Evolutionary conservation across 1,140 invertebrate genomes (phyloP), one percentile per base, ranked within the genome.

Genomic region (Bradynema listronoti): DNA sequence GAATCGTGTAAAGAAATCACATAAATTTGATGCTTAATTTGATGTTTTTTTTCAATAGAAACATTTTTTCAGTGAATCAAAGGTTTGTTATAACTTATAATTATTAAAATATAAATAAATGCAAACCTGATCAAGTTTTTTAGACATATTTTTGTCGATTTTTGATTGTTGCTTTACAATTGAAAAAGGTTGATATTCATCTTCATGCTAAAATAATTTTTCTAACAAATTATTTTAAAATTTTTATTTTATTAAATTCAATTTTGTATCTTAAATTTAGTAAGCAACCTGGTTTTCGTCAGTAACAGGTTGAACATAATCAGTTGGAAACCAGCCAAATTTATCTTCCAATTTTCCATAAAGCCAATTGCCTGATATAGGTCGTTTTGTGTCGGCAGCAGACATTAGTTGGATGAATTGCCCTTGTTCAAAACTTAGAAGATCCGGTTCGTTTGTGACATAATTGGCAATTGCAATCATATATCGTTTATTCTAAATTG

Each of bases 241-340:
- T 39, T 39, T 39, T 39, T 39, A 39, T 39, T 39, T 39, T 39
- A 19, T 39, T 39, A 11, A 11, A 39, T 39, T 39, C 19, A 11
- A 11, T 39, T 19, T 11, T 39, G 11, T 11, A 11, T 39, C 11
- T 39, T 39, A 39, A 11, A 19, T 19, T 39, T 39, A 39, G 36
- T 19, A 39, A 11, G 11, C 29, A 50, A 50, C 16, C 16, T 5
- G 47, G 34, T n/a, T 4, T 5, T 55, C 27, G 4, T 55, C 52
- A 55, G 22, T 45, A 3, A 55, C 50, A 4, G 58, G 58, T 59
- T 60, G 58, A n/a, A 64, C 64, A 50, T 64, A 64, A 16, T 64
- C 62, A 25, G 63, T 42, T 25, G 62, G 62, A 25, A 64, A 45
- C 62, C 62, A 64, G 14, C 62, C 62, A 50, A 64, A 64, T 7